Base-by-base conservation (phyloP, 2,888 invertebrate species). In the Dolichomitus sp. region DNA sequence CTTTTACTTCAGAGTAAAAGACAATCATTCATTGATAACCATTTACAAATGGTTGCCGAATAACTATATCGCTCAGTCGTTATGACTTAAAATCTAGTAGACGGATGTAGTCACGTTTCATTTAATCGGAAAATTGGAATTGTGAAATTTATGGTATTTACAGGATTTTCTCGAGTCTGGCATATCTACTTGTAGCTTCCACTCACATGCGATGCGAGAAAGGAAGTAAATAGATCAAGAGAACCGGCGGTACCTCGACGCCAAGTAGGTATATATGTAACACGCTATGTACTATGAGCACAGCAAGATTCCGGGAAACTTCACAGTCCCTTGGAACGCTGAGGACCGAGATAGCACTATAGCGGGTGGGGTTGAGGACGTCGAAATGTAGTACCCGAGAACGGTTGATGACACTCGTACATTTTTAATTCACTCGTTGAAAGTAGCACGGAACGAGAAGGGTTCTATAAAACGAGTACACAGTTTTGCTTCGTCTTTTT, bases 361-460 rank as follows among this genome's bases (percentile, higher is more conserved):
- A 37, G 33, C 33, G 50, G 7, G 37, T 11, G 52, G 52, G 19
- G 19, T 33, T 48, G 52, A 68, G 37, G 12, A 33, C 68, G 37
- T 52, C 52, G 68, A 50, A 52, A 50, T 68, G 68, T 37, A 52
- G 68, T 68, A 19, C 48, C 50, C 14, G 33, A 17, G 68, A 33
- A 66, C 52, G 68, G 52, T 68, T 68, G 68, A 68, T 68, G 50
- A 68, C 50, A 37, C 50, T 68, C 52, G 68, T 68, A 68, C 50
- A 68, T 68, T 68, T 68, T 68, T 68, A 68, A 68, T 68, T 68
- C 52, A 50, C 52, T 52, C 68, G 68, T 23, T 68, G 68, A 68
- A 68, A 68, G 68, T 68, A 50, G 68, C 68, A 68, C 68, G 50
- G 52, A 68, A 52, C 37, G 68, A 68, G 68, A 68, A 12, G 33